Evolutionary conservation across 2,888 invertebrate genomes (phyloP).

Genomic region (Napeogenes sylphis): DNA sequence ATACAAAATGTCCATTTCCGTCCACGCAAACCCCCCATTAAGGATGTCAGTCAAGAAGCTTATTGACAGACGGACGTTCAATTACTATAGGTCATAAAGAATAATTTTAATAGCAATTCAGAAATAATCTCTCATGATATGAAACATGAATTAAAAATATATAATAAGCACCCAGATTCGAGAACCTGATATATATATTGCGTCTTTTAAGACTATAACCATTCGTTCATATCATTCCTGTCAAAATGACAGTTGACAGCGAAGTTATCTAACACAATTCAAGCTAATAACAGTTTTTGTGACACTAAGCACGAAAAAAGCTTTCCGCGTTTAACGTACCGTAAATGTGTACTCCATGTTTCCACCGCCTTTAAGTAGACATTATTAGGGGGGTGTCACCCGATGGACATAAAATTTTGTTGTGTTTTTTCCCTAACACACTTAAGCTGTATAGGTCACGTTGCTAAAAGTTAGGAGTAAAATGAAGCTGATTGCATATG

Average conservation of each 20-base stretch:
- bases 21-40: constrained; percentile 72
- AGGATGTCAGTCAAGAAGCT: constrained; percentile 60
- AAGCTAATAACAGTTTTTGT: constrained; percentile 77
- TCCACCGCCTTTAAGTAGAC: constrained; percentile 75
- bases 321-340: constrained; percentile 76
- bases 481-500: constrained; percentile 29
- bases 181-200: background rate
- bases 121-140: background rate
- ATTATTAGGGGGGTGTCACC: constrained; percentile 73
- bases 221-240: constrained; percentile 10
- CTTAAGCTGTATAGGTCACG: constrained; percentile 64
- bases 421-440: constrained; percentile 66
- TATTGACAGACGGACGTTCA: constrained; percentile 39
- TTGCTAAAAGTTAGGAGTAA: constrained; percentile 55
- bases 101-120: constrained; percentile 16
- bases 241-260: constrained; percentile 23
- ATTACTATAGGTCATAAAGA: constrained; percentile 29
- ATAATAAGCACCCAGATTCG: too few relatives aligned
- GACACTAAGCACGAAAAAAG: constrained; percentile 78
- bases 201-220: too few relatives aligned
- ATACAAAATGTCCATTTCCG: constrained; percentile 71
- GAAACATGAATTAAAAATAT: background rate
- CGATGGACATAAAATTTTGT: constrained; percentile 72
- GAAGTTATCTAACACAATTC: constrained; percentile 60
- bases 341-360: constrained; percentile 77